Evolutionary conservation across 2,797 vertebrate species (phyloP).

Genomic region (Brachymystax lenok): DNA sequence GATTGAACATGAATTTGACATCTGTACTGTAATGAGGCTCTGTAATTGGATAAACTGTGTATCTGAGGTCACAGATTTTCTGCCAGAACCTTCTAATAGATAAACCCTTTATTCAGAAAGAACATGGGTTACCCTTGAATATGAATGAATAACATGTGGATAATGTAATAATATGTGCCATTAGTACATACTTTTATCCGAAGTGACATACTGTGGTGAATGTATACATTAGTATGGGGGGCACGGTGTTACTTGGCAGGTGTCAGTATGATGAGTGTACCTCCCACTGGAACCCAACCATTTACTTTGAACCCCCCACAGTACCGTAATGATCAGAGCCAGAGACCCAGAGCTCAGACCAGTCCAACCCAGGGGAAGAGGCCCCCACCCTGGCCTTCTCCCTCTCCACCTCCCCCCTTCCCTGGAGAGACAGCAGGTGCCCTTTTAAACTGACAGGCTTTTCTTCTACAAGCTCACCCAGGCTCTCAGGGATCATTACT

Average conservation of each 20-base stretch:
- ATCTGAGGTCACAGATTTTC: slow-evolving; percentile 6
- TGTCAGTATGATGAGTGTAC: slow-evolving; percentile 25
- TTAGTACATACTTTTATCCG: no score
- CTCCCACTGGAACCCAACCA: slow-evolving; percentile 14
- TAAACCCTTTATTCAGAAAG: no score
- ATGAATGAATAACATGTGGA: no score
- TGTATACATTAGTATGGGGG: slow-evolving; percentile 10
- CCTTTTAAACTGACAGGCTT: background rate
- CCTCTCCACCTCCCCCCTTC: background rate
- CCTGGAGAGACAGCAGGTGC: background rate
- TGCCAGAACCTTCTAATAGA: no score
- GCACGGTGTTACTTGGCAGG: slow-evolving; percentile 25
- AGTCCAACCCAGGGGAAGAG: background rate
- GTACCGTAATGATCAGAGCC: background rate
- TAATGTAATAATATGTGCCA: no score
- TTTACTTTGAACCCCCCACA: background rate
- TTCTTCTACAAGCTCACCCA: background rate
- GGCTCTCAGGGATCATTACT: background rate
- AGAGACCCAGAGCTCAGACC: background rate
- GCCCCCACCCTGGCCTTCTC: background rate
- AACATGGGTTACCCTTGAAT: no score
- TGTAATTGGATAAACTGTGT: slow-evolving; percentile 42
- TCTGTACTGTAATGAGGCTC: background rate
- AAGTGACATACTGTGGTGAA: background rate
- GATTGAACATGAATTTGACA: slow-evolving; percentile 35